Evolutionary conservation across 2,113 vertebrate species (phyloP).

Genomic region (Tor tambroides): DNA sequence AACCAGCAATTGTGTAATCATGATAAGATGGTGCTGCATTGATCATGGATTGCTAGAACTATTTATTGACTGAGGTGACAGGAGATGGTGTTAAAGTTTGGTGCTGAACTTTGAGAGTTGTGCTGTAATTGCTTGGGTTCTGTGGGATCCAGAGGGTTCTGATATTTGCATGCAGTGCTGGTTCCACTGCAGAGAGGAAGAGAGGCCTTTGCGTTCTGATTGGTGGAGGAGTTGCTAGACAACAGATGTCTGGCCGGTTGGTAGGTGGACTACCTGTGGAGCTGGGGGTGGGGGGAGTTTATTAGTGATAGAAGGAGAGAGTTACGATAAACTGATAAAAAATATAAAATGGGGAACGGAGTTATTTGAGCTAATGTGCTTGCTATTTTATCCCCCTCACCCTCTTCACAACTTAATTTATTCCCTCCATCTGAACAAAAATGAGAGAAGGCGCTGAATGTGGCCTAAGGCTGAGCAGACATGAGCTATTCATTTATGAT

Average conservation of each 20-base stretch:
- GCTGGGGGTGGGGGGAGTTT: slow-evolving; percentile 50
- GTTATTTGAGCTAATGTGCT: slow-evolving; percentile 8
- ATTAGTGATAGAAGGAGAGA: slow-evolving; percentile 19
- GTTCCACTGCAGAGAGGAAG: slow-evolving; percentile 79
- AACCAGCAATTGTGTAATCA: neutral
- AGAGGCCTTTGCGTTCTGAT: slow-evolving; percentile 70
- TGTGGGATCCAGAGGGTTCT: slow-evolving; percentile 46
- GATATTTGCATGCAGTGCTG: slow-evolving; percentile 78
- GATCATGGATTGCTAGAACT: neutral
- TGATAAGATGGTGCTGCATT: neutral
- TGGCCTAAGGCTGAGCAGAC: neutral
- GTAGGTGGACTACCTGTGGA: slow-evolving; percentile 78
- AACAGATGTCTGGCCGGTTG: slow-evolving; percentile 79
- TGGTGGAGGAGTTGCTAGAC: slow-evolving; percentile 81
- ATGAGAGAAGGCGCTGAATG: slow-evolving; percentile 2
- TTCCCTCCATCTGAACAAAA: slow-evolving; percentile 1
- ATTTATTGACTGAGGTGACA: neutral
- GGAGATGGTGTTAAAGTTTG: slow-evolving; percentile 12
- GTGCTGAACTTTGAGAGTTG: neutral
- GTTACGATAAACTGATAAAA: neutral
- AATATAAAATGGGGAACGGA: neutral
- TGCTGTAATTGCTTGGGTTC: slow-evolving; percentile 1
- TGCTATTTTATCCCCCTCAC: neutral
- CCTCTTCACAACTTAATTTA: slow-evolving; percentile 18
- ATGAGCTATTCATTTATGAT: slow-evolving; percentile 22